Percentiles rank a stretch among this genome's conserved stretches.
phyloP scores from a whole-genome alignment of 2,797 vertebrate species.

The Amazona finschi region DNA sequence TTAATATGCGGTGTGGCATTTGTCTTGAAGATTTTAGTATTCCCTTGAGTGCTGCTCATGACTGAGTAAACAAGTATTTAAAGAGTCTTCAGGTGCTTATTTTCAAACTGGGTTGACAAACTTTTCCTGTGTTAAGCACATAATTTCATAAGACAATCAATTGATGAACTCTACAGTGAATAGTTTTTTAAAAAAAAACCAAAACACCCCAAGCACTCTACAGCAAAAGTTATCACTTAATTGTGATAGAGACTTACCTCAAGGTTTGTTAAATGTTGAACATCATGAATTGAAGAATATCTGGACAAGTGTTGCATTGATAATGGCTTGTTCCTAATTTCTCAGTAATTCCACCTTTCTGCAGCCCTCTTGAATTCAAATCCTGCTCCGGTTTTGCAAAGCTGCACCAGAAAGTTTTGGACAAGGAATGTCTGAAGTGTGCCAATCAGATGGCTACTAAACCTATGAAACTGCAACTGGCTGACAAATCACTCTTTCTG shows the following conservation, averaged over 20 bases:
- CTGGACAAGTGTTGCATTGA: background rate
- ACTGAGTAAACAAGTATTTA: background rate
- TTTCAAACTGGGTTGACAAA: background rate
- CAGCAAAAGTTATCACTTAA: background rate
- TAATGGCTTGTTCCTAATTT: background rate
- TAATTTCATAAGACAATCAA: background rate
- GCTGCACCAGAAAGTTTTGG: conserved; percentile 11
- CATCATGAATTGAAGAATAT: background rate
- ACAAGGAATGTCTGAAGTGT: background rate
- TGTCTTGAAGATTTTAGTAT: background rate
- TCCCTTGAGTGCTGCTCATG: background rate
- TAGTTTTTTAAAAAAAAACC: background rate
- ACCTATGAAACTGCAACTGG: background rate
- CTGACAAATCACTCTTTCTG: background rate
- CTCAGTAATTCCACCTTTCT: background rate
- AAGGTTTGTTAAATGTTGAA: background rate
- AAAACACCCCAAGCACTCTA: background rate
- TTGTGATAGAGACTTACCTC: background rate
- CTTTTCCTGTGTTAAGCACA: background rate
- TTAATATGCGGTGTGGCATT: background rate
- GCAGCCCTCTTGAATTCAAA: background rate
- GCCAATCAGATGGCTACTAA: background rate
- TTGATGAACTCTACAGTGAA: background rate
- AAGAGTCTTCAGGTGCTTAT: background rate
- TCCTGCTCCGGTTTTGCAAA: background rate